Evolutionary conservation across 2,797 vertebrate genomes (phyloP).

Genomic region (Karalla daura): DNA sequence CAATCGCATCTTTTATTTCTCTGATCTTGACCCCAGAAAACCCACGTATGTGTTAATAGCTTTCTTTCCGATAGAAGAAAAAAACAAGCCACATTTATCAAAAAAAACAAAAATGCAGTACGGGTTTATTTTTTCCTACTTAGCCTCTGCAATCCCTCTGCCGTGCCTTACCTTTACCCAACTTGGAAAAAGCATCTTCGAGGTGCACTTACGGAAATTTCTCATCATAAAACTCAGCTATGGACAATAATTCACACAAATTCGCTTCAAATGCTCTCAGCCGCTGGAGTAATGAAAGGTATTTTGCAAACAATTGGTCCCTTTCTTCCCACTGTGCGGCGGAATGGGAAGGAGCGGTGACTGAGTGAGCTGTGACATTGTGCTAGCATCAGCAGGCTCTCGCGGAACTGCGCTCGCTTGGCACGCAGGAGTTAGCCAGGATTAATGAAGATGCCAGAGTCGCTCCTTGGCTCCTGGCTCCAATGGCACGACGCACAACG

Average conservation of each 20-base stretch:
- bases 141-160: slow-evolving; percentile 25
- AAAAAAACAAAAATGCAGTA: slow-evolving; percentile 34
- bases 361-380: slow-evolving; percentile 73
- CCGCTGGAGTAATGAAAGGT: slow-evolving; percentile 70
- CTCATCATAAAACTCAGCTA: slow-evolving; percentile 61
- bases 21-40: neutral
- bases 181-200: slow-evolving; percentile 53
- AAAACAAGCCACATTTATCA: slow-evolving; percentile 33
- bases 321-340: slow-evolving; percentile 56
- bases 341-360: slow-evolving; percentile 53
- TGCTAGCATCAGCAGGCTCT: slow-evolving; percentile 76
- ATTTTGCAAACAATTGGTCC: slow-evolving; percentile 76
- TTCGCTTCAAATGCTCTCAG: slow-evolving; percentile 61
- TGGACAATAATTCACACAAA: slow-evolving; percentile 66
- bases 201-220: slow-evolving; percentile 63
- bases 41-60: slow-evolving; percentile 17
- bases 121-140: slow-evolving; percentile 34
- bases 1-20: slow-evolving; percentile 1
- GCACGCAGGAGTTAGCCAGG: slow-evolving; percentile 75
- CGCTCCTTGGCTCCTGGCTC: slow-evolving; percentile 72
- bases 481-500: slow-evolving; percentile 78
- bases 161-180: slow-evolving; percentile 23
- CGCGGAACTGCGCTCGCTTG: slow-evolving; percentile 46
- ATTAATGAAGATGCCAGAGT: slow-evolving; percentile 85
- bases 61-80: slow-evolving; percentile 20